phyloP scores from a whole-genome alignment of 2,888 invertebrate genomes.

The Ormyrus rosae region DNA sequence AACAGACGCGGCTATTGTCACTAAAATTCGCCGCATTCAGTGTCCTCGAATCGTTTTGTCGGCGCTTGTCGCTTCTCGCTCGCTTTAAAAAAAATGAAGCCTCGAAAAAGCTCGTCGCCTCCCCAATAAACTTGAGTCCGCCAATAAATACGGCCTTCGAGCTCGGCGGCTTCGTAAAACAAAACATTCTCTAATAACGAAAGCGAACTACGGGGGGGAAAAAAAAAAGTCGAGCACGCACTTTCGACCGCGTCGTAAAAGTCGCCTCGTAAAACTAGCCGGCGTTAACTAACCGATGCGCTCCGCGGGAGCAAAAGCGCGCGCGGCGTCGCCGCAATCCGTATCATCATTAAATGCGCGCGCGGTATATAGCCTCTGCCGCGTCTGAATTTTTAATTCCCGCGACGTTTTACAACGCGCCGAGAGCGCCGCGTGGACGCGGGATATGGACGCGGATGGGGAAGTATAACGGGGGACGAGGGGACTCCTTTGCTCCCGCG shows the following conservation, averaged over 20 bases:
- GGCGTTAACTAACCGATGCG: neutral
- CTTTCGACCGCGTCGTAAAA: conserved; percentile 19
- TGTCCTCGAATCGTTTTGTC: too few relatives aligned
- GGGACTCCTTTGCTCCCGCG: neutral
- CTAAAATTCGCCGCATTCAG: too few relatives aligned
- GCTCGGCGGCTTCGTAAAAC: neutral
- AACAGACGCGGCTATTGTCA: too few relatives aligned
- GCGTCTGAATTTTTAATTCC: conserved; percentile 34
- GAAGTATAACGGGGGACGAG: neutral
- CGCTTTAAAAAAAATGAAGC: too few relatives aligned
- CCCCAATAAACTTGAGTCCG: conserved; percentile 1
- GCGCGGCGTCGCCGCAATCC: conserved; percentile 13
- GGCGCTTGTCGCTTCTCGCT: too few relatives aligned
- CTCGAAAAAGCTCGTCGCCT: neutral
- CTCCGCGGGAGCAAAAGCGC: neutral
- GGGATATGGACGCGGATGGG: neutral
- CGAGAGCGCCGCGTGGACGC: conserved; percentile 4
- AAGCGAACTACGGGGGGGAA: neutral
- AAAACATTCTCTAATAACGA: conserved; percentile 1
- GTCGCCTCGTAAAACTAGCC: conserved; percentile 23
- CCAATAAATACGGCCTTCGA: conserved; percentile 30
- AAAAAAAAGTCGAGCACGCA: neutral
- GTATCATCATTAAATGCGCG: conserved; percentile 34
- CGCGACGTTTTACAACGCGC: neutral
- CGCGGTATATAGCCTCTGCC: too few relatives aligned